phyloP scores from a whole-genome alignment of 2,888 invertebrate genomes.

The Atrina japonica region DNA sequence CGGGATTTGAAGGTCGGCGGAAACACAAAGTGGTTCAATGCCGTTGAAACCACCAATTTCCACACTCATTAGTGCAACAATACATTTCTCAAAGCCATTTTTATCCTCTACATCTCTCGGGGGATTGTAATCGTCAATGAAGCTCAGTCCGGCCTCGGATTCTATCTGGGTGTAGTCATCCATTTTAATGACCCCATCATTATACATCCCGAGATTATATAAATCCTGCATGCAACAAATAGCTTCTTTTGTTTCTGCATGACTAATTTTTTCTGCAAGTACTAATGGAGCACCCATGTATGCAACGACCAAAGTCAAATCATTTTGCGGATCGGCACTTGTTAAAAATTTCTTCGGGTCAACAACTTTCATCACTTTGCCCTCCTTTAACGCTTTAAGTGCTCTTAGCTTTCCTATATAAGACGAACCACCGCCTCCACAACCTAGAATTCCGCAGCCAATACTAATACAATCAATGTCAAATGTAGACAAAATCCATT shows the following conservation, averaged over 20 bases:
- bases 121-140: constrained; percentile 59
- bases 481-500: constrained; percentile 72
- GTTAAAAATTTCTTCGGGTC: constrained; percentile 60
- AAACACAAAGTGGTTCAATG: constrained; percentile 70
- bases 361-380: constrained; percentile 68
- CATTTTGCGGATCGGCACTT: constrained; percentile 50
- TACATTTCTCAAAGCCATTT: too few relatives aligned
- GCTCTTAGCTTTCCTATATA: constrained; percentile 66
- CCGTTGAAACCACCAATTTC: constrained; percentile 77
- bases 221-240: constrained; percentile 60
- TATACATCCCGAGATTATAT: constrained; percentile 51
- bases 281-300: constrained; percentile 74
- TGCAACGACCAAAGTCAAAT: constrained; percentile 58
- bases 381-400: constrained; percentile 56
- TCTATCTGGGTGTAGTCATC: constrained; percentile 53
- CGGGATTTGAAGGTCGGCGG: constrained; percentile 67
- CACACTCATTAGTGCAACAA: constrained; percentile 65
- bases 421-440: constrained; percentile 77
- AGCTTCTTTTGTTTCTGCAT: constrained; percentile 58
- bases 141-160: constrained; percentile 51
- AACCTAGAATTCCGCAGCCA: constrained; percentile 77
- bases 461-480: constrained; percentile 77
- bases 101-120: constrained; percentile 28
- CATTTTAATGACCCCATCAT: too few relatives aligned
- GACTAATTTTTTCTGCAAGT: constrained; percentile 66